Evolutionary conservation across 2,888 invertebrate genomes (phyloP).

Genomic region (Parascotia fuliginaria): DNA sequence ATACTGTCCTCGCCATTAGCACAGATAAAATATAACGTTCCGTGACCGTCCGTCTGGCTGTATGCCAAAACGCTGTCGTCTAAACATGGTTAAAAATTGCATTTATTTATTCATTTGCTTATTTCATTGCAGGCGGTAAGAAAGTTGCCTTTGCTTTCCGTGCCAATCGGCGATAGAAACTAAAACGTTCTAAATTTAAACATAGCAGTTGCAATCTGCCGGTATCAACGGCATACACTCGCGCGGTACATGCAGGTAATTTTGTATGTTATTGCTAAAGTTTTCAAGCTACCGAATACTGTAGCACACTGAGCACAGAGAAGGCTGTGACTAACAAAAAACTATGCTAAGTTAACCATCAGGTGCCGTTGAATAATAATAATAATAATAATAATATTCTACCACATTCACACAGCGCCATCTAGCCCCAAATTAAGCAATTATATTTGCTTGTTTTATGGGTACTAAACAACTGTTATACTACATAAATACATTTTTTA

Average conservation of each 20-base stretch:
- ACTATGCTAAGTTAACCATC: too few species aligned
- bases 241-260: not conserved
- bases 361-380: too few species aligned
- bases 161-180: slow-evolving; percentile 38
- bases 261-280: not conserved
- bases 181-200: slow-evolving; percentile 24
- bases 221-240: slow-evolving; percentile 14
- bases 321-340: too few species aligned
- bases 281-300: not conserved
- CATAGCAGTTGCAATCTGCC: slow-evolving; percentile 26
- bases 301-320: too few species aligned
- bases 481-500: too few species aligned
- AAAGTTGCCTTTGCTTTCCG: slow-evolving; percentile 25
- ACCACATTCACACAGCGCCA: too few species aligned
- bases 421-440: too few species aligned
- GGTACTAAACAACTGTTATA: too few species aligned
- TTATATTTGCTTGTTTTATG: too few species aligned
- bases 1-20: slow-evolving; percentile 66
- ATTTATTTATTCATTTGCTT: slow-evolving; percentile 43
- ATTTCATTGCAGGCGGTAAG: slow-evolving; percentile 19
- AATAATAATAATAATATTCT: too few species aligned
- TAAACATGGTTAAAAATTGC: slow-evolving; percentile 52
- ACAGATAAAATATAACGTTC: slow-evolving; percentile 60
- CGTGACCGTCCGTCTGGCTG: slow-evolving; percentile 54
- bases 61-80: slow-evolving; percentile 51